Base-by-base conservation (phyloP, 2,113 vertebrate species). In the Oreocharis arfaki region DNA sequence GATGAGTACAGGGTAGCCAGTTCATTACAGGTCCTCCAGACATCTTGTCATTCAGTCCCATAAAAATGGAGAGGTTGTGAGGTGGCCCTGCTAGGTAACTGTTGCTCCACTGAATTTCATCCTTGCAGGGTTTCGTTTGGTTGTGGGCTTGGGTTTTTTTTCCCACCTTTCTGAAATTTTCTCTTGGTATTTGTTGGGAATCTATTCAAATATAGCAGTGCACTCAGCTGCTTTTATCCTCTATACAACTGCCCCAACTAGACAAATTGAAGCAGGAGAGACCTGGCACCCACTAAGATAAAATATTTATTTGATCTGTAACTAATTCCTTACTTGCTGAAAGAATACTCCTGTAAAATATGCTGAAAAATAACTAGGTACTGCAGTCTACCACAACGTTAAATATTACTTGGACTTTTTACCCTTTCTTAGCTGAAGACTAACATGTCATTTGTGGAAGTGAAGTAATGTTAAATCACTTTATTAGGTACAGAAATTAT, bases 151-250 rank as follows among this genome's bases (percentile, higher is more conserved):
- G 16, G 12, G 5, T 3, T 0, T 19, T 28, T 24, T 65, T 11
- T 2, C 14, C 3, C 8, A 33, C 6, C 5, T 44, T 55, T 78
- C 71, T 75, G 17, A 37, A 78, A 12, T 47, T 70, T 13, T 67
- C 2, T 42, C 28, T 67, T 2, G 1, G 6, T 68, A 39, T 7
- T 11, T 2, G 1, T 28, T 71, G 5, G 18, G 21, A 78, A 16
- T 44, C 18, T 65, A 1, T 55, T 95, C 1, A 79, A 32, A 44
- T 55, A 37, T 7, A 79, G 70, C 24, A 28, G 1, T n/a, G 44
- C 27, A n/a, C 13, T 15, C 16, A 61, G 13, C 7, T 84, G 32
- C 27, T 79, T 13, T 50, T 80, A 2, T 67, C 17, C 6, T 76
- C 33, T 74, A 1, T 46, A 47, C 24, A 7, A 0, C 13, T 80